A percentile compares a stretch with the other conserved stretches of the same genome.
These are phyloP conservation scores for Pseudotriccus pelzelni DNA, from an alignment of 2,797 vertebrate species.

Conservation along the genomic window DNA sequence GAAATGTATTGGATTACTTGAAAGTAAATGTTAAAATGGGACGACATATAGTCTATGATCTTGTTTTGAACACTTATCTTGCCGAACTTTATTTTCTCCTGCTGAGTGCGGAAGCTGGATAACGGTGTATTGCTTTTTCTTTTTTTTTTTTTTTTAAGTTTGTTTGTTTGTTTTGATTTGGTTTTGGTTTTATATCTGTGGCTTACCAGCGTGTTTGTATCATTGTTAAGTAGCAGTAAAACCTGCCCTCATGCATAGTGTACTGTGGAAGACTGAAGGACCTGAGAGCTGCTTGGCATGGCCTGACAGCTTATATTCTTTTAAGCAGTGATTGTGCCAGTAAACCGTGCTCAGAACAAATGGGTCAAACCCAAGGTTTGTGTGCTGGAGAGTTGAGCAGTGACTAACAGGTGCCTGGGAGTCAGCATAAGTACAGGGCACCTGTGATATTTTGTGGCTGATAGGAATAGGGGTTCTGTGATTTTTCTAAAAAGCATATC, in stretches of 20 bases:
- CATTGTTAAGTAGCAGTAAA: neutral
- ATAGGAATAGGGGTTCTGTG: neutral
- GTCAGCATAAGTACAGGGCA: neutral
- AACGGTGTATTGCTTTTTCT: neutral
- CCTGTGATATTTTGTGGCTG: neutral
- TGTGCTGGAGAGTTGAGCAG: neutral
- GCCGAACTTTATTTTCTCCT: neutral
- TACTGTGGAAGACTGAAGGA: neutral
- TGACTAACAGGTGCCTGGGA: neutral
- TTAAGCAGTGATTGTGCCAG: neutral
- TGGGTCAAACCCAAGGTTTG: neutral
- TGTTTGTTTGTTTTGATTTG: neutral
- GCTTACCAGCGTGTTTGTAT: neutral
- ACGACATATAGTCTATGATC: neutral
- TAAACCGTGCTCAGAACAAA: neutral
- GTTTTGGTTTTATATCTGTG: neutral
- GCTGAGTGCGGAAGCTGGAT: neutral
- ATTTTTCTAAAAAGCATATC: neutral
- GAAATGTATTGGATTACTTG: neutral
- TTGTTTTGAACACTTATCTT: neutral
- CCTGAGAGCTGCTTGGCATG: neutral
- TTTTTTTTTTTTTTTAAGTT: neutral
- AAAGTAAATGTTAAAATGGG: neutral
- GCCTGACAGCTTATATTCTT: neutral
- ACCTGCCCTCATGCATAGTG: fast-evolving